Evolutionary conservation across 2,113 vertebrate species (phyloP), one percentile per base, ranked within the genome.

Genomic region (Procavia capensis): DNA sequence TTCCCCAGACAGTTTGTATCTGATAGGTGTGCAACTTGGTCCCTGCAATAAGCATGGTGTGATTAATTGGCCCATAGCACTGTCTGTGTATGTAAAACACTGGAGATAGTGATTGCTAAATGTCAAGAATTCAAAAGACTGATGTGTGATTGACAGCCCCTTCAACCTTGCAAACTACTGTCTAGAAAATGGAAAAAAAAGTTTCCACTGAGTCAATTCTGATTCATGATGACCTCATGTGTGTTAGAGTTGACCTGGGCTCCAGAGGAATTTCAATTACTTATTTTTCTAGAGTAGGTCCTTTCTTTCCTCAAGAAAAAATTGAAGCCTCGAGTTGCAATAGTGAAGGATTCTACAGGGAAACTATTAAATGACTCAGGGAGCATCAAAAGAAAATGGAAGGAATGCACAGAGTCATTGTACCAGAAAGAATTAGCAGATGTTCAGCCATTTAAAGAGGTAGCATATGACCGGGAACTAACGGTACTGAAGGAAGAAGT

Each of bases 81-180:
- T 31, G 36, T 36, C 79, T 16, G 3, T 43, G 2, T 36, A 70
- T 39, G 29, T 41, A 75, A 96, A 93, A 89, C 19, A 78, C 25
- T 25, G 24, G 6, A 79, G 43, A 88, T 61, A 85, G 41, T 19
- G 24, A 90, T 72, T 43, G 63, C 66, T 39, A 86, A 93, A 96
- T 88, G 61, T 6, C 88, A 91, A 61, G 2, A 57, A 81, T 92
- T 72, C 8, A 25, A 75, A 54, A 93, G 41, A 80, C 29, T 36
- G 50, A 76, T n/a, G 3, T 22, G 27, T 91, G 54, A 75, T 36
- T 31, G 47, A 47, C 5, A 91, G 41, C 5, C 29, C 9, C 50
- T 92, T 90, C 50, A 88, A 79, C 45, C 74, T 75, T 87, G 36
- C n/a, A 64, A 95, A 72, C 6, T 36, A 70, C 64, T 75, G 43